Percentiles rank a stretch among this genome's conserved stretches.
phyloP scores from a whole-genome alignment of 2,888 invertebrate species.

The Catocala nupta region DNA sequence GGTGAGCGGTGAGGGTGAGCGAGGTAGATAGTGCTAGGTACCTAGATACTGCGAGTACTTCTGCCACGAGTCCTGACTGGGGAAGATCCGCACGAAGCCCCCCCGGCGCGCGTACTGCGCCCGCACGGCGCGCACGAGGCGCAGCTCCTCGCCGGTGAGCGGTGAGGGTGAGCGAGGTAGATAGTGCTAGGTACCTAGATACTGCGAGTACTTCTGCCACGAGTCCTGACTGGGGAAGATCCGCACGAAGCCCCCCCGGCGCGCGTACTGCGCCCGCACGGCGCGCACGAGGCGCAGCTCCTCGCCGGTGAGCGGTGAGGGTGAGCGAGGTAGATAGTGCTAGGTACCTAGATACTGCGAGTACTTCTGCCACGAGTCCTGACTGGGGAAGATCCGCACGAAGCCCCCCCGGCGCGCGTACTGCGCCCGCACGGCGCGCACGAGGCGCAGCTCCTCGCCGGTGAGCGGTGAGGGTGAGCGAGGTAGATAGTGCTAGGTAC shows the following conservation, averaged over 20 bases:
- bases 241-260: slow-evolving; percentile 95
- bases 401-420: slow-evolving; percentile 95
- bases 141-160: slow-evolving; percentile 79
- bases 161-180: background rate
- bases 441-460: slow-evolving; percentile 84
- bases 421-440: slow-evolving; percentile 92
- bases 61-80: slow-evolving; percentile 95
- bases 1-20: slow-evolving; percentile 77
- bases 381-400: slow-evolving; percentile 96
- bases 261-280: slow-evolving; percentile 92
- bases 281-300: slow-evolving; percentile 90
- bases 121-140: slow-evolving; percentile 90
- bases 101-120: slow-evolving; percentile 94
- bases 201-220: slow-evolving; percentile 90
- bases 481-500: slow-evolving; percentile 65
- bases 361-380: slow-evolving; percentile 95
- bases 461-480: too few relatives aligned
- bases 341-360: slow-evolving; percentile 65
- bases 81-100: slow-evolving; percentile 96
- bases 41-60: slow-evolving; percentile 84
- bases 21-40: slow-evolving; percentile 54
- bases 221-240: slow-evolving; percentile 96
- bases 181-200: slow-evolving; percentile 65
- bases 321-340: background rate
- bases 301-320: slow-evolving; percentile 60